Evolutionary conservation across 2,797 vertebrate species (phyloP), one percentile per base, ranked within the genome.

Genomic region (Buphagus erythrorhynchus): DNA sequence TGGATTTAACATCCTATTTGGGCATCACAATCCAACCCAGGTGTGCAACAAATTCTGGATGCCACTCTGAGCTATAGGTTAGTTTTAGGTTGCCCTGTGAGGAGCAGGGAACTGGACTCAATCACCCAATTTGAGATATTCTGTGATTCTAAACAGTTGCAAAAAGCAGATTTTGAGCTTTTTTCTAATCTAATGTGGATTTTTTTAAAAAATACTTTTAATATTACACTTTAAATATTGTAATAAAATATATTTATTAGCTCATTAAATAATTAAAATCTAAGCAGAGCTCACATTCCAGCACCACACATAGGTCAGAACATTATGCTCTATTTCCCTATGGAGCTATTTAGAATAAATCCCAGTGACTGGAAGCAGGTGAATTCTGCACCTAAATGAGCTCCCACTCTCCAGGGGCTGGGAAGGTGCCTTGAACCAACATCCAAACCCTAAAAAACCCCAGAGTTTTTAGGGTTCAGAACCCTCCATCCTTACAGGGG

Each of bases 391-490:
- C n/a, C 13, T 36, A 0, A 0, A 1, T 0, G 14, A 13, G 66
- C 45, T 4, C 22, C 18, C 33, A 7, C 19, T 11, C 81, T 11
- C 4, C 36, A 25, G 15, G 25, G 20, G 3, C 1, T 49, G 17
- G 5, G 5, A 54, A 46, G 21, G 15, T 40, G 31, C 19, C n/a
- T 54, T 8, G 14, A 51, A 36, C 15, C 38, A 65, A 21, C n/a
- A 33, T 63, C 21, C 3, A 5, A 46, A 10, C 26, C 45, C 40
- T 2, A 45, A 24, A 57, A 58, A 62, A 2, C 5, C 31, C 36
- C 42, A 0, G 0, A 16, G n/a, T 4, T n/a, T n/a, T n/a, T n/a
- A n/a, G n/a, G 5, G 18, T 8, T 0, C 2, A 26, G 69, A 57
- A 7, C 5, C 31, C 22, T 77, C 8, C 48, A 63, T 16, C 24